These are phyloP conservation scores for Brevimyrus niger DNA, from an alignment of 2,113 vertebrate species.

Conservation along the genomic window DNA sequence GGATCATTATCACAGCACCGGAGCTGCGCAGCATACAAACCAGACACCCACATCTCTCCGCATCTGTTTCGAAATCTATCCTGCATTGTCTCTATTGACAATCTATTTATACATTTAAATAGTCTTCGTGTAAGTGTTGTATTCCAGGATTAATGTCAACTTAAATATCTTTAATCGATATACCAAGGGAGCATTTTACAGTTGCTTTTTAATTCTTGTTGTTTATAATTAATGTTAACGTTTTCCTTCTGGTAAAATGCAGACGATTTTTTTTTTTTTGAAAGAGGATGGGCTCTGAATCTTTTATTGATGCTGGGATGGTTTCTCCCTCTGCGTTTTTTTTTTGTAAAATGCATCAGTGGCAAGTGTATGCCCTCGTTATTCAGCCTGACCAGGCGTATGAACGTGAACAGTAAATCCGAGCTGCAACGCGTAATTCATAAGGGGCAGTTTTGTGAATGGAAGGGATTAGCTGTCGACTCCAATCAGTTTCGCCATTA, in stretches of 20 bases:
- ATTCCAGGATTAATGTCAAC: background rate
- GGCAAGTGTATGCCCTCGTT: background rate
- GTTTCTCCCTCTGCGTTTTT: background rate
- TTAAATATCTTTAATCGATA: background rate
- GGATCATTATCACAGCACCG: constrained; percentile 14
- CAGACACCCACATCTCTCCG: constrained; percentile 31
- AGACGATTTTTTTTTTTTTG: background rate
- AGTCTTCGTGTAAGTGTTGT: background rate
- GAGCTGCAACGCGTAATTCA: background rate
- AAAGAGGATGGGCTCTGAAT: background rate
- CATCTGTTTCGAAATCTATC: constrained; percentile 2
- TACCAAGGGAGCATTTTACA: background rate
- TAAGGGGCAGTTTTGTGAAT: constrained; percentile 12
- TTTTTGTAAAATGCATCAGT: background rate
- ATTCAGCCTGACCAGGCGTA: background rate
- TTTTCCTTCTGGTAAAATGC: background rate
- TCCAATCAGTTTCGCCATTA: background rate
- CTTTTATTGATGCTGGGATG: background rate
- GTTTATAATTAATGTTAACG: background rate
- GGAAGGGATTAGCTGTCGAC: background rate
- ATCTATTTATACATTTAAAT: background rate
- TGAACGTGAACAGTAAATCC: background rate
- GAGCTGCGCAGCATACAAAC: constrained; percentile 49
- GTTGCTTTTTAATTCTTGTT: background rate
- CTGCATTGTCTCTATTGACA: background rate